A percentile compares a stretch with the other conserved stretches of the same genome.
Conservation (phyloP, 2,113 vertebrate species). For the Empidonax alnorum region DNA sequence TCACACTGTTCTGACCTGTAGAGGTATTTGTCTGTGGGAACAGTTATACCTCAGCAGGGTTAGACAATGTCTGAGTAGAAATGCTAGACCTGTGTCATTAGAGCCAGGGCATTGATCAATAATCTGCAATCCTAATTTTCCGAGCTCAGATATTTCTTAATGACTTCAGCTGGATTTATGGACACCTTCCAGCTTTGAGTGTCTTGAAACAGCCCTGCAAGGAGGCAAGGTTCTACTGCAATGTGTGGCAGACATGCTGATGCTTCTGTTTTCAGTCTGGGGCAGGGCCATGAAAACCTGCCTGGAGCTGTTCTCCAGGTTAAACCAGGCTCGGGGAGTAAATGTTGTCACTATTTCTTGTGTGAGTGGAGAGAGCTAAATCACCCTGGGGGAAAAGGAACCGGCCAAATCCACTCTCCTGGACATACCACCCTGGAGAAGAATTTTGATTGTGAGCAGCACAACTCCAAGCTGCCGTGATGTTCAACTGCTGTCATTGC, state of each 20-base stretch:
- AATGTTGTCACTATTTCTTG: neutral
- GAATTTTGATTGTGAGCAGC: slow-evolving; percentile 27
- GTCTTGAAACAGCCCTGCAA: neutral
- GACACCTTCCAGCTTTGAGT: neutral
- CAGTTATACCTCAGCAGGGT: neutral
- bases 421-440: neutral
- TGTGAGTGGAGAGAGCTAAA: neutral
- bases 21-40: neutral
- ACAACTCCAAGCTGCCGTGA: neutral
- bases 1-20: neutral
- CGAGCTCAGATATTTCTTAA: neutral
- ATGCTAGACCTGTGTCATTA: neutral
- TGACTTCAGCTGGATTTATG: neutral
- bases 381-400: neutral
- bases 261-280: neutral
- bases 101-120: neutral
- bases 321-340: neutral
- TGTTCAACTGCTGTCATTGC: neutral
- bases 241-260: neutral
- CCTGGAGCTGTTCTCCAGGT: neutral
- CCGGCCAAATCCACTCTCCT: neutral
- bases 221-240: neutral
- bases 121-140: slow-evolving; percentile 1
- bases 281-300: neutral
- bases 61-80: neutral